A percentile compares a stretch with the other conserved stretches of the same genome.
Evolutionary conservation across 2,797 vertebrate species (phyloP).

Genomic region (Heteromormyrus szaboi): DNA sequence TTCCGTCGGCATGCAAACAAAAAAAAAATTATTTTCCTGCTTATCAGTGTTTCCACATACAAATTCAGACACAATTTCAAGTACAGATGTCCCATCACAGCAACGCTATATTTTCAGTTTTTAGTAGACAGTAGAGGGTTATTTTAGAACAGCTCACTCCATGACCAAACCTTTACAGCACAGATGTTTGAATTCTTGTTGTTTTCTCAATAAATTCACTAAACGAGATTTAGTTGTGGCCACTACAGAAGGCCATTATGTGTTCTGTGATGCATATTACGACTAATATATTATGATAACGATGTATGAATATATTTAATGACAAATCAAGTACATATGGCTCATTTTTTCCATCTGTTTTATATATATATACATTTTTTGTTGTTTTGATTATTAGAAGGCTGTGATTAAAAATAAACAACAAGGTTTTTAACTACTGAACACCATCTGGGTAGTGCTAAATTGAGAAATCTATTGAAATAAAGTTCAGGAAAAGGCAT

Average conservation of each 20-base stretch:
- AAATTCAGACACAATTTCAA: neutral
- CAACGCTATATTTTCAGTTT: neutral
- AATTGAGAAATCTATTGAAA: slow-evolving; percentile 80
- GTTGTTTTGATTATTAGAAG: slow-evolving; percentile 55
- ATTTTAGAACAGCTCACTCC: slow-evolving; percentile 26
- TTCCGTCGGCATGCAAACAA: neutral
- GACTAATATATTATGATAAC: slow-evolving; percentile 99
- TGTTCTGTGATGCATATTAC: slow-evolving; percentile 84
- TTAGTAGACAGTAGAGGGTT: neutral
- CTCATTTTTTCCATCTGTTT: slow-evolving; percentile 66
- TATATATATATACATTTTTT: slow-evolving; percentile 42
- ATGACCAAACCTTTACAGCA: slow-evolving; percentile 27
- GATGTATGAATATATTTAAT: slow-evolving; percentile 99
- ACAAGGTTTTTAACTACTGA: slow-evolving; percentile 71
- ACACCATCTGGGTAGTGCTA: slow-evolving; percentile 71
- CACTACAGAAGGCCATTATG: slow-evolving; percentile 73
- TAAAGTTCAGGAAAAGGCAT: slow-evolving; percentile 61
- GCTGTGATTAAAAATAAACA: slow-evolving; percentile 67
- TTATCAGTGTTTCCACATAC: neutral
- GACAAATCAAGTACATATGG: slow-evolving; percentile 80
- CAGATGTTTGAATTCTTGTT: slow-evolving; percentile 48
- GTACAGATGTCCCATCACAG: neutral
- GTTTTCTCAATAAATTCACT: slow-evolving; percentile 76
- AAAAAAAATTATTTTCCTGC: neutral
- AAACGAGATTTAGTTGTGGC: slow-evolving; percentile 87